Conservation (phyloP, 1,140 invertebrate species). For the Maconellicoccus hirsutus region DNA sequence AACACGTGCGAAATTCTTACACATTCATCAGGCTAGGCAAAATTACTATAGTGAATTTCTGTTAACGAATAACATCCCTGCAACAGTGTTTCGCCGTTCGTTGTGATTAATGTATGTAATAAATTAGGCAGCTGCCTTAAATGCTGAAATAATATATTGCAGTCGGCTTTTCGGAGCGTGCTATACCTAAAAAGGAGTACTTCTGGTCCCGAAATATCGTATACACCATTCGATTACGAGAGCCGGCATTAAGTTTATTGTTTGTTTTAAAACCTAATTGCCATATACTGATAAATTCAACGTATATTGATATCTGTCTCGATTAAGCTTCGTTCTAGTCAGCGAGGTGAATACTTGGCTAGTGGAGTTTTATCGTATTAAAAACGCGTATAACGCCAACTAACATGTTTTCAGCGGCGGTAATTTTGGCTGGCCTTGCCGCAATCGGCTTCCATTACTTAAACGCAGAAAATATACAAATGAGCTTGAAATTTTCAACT, state of each 20-base stretch:
- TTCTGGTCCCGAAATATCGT: neutral
- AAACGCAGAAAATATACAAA: no score
- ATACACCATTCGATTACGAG: neutral
- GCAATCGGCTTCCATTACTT: no score
- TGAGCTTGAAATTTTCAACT: no score
- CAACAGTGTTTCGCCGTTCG: conserved; percentile 2
- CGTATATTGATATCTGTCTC: no score
- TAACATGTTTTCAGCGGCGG: no score
- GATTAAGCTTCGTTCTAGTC: no score
- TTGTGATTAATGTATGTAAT: neutral
- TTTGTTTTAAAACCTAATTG: neutral
- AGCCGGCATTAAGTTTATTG: neutral
- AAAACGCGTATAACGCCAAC: no score
- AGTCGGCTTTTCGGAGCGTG: neutral
- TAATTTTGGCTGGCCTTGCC: no score
- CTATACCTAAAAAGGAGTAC: neutral
- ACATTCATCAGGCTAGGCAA: neutral
- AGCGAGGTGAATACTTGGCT: no score
- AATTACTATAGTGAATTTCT: neutral
- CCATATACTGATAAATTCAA: no score
- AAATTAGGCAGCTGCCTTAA: conserved; percentile 4
- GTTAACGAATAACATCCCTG: neutral
- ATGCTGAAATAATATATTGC: conserved; percentile 9
- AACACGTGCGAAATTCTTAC: conserved; percentile 8
- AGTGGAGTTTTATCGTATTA: no score